These are phyloP conservation scores for Solenopsis fugax DNA, from an alignment of 1,140 invertebrate species.

Conservation along the genomic window DNA sequence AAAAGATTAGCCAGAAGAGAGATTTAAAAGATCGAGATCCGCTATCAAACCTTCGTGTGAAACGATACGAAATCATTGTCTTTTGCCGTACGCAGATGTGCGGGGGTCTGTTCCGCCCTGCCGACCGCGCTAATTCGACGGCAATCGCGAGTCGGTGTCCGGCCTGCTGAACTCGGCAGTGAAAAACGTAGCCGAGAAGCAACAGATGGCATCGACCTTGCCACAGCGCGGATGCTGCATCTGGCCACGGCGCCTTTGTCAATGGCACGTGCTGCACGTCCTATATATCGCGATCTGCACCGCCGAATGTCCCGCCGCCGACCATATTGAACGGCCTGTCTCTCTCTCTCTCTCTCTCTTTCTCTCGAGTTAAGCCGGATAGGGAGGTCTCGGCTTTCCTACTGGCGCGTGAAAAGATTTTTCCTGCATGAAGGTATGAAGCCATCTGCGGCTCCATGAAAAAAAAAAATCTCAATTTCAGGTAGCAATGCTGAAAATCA, in stretches of 20 bases:
- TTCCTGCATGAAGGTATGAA: constrained; percentile 7
- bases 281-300: constrained; percentile 50
- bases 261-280: constrained; percentile 61
- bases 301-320: constrained; percentile 42
- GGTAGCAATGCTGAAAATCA: constrained; percentile 49
- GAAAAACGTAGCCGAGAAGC: constrained; percentile 49
- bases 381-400: constrained; percentile 49
- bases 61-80: neutral
- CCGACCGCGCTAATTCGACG: constrained; percentile 25
- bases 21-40: constrained; percentile 1
- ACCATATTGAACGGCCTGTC: constrained; percentile 38
- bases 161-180: neutral
- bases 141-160: constrained; percentile 37
- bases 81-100: constrained; percentile 27
- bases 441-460: constrained; percentile 48
- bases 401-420: constrained; percentile 55
- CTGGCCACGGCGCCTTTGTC: constrained; percentile 61
- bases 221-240: constrained; percentile 57
- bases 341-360: neutral
- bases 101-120: neutral
- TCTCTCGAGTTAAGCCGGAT: constrained; percentile 37
- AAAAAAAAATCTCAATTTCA: constrained; percentile 59
- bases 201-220: constrained; percentile 68
- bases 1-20: neutral
- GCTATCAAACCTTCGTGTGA: neutral